A percentile compares a stretch with the other conserved stretches of the same genome.
These are phyloP conservation scores for Sinhomidia bicolor DNA, from an alignment of 2,888 invertebrate genomes.

Conservation along the genomic window DNA sequence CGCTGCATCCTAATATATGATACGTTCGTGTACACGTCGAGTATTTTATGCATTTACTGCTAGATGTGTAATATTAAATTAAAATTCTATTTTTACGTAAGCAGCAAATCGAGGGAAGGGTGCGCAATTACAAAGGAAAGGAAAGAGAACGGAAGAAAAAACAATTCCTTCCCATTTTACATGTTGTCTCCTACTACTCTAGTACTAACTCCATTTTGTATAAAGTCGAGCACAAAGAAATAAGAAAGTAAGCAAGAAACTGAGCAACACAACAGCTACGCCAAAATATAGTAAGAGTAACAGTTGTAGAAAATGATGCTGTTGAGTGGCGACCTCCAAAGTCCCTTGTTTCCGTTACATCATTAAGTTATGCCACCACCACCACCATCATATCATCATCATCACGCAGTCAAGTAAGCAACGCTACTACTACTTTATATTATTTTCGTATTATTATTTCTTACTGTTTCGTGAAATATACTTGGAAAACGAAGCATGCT, in stretches of 20 bases:
- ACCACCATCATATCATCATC: not conserved
- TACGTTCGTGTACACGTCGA: constrained; percentile 10
- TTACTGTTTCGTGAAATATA: not conserved
- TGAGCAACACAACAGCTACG: not conserved
- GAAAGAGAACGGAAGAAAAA: constrained; percentile 34
- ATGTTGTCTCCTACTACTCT: constrained; percentile 30
- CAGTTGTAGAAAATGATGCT: constrained; percentile 6
- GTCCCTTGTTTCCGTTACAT: constrained; percentile 67
- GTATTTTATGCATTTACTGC: too few species aligned
- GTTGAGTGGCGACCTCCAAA: constrained; percentile 57
- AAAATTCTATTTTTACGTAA: constrained; percentile 69
- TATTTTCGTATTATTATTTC: not conserved
- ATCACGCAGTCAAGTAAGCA: not conserved
- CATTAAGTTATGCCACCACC: constrained; percentile 50
- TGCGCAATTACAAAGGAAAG: constrained; percentile 43
- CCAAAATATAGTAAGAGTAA: constrained; percentile 27
- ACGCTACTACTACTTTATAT: too few species aligned
- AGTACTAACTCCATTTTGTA: not conserved
- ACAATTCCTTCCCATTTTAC: constrained; percentile 45
- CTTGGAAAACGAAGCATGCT: constrained; percentile 12
- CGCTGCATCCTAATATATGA: not conserved
- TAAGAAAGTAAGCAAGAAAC: not conserved
- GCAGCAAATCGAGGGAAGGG: constrained; percentile 57
- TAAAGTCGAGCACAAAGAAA: too few species aligned
- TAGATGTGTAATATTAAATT: constrained; percentile 68